Conservation (phyloP, 2,888 invertebrate genomes). For the Eupithecia exiguata region DNA sequence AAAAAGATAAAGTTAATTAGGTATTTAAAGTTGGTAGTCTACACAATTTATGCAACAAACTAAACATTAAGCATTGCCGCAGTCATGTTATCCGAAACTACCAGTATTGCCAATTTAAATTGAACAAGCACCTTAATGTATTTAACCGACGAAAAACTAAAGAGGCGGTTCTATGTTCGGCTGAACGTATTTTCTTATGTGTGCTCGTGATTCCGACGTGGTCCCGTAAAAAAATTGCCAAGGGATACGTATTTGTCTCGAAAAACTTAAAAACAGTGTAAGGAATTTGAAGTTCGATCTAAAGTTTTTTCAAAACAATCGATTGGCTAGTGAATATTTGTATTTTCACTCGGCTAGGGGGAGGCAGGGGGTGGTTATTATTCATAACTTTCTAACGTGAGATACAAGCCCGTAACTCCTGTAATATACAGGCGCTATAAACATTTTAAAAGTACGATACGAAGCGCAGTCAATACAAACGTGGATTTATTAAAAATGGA, state of each 20-base stretch:
- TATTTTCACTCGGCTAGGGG: slow-evolving; percentile 33
- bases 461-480: slow-evolving; percentile 46
- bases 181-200: too few relatives aligned
- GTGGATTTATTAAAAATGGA: slow-evolving; percentile 38
- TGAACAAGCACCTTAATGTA: neutral
- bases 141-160: too few relatives aligned
- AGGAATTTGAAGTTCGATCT: too few relatives aligned
- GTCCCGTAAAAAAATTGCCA: too few relatives aligned
- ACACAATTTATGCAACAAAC: neutral
- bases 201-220: too few relatives aligned
- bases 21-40: too few relatives aligned
- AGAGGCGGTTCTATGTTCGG: too few relatives aligned
- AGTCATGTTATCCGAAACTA: neutral
- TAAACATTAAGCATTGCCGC: neutral
- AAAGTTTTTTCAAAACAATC: too few relatives aligned
- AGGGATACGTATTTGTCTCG: too few relatives aligned
- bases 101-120: neutral
- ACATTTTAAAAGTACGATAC: slow-evolving; percentile 54
- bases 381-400: slow-evolving; percentile 38
- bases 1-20: too few relatives aligned
- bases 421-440: slow-evolving; percentile 51
- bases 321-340: neutral
- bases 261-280: too few relatives aligned
- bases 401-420: slow-evolving; percentile 45
- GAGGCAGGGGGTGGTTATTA: slow-evolving; percentile 29